A percentile compares a stretch with the other conserved stretches of the same genome.
These are phyloP conservation scores for Laupala kohalensis DNA, from an alignment of 1,140 invertebrate genomes.

Conservation along the genomic window DNA sequence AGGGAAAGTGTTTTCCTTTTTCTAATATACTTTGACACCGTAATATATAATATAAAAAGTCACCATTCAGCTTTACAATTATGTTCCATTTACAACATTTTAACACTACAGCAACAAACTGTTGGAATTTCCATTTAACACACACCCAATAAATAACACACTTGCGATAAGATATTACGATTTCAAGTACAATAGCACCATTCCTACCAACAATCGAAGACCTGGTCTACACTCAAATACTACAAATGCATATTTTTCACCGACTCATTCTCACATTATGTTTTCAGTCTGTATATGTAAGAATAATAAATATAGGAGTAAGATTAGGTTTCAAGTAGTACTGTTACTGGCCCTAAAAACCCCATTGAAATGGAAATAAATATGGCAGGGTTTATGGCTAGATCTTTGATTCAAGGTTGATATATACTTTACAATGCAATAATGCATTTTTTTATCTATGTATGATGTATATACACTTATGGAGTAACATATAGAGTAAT, in stretches of 20 bases:
- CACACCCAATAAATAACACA: neutral
- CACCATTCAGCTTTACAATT: constrained; percentile 6
- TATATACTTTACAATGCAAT: neutral
- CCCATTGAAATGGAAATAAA: neutral
- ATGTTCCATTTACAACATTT: neutral
- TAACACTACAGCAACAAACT: constrained; percentile 2
- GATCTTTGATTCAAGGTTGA: neutral
- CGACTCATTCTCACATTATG: neutral
- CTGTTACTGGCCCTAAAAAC: constrained; percentile 4
- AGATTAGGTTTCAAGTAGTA: neutral
- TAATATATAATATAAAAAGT: constrained; percentile 1
- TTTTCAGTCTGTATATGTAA: constrained; percentile 1
- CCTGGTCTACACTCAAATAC: neutral
- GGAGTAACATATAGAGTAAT: neutral
- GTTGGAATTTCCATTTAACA: constrained; percentile 6
- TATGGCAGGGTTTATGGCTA: neutral
- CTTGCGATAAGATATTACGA: neutral
- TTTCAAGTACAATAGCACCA: constrained; percentile 7
- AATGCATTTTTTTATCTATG: neutral
- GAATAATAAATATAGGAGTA: constrained; percentile 2
- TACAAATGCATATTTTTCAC: neutral
- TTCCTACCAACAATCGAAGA: constrained; percentile 6
- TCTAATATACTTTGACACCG: neutral
- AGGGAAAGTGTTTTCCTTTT: neutral
- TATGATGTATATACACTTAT: too few relatives aligned